A percentile compares a stretch with the other conserved stretches of the same genome.
Evolutionary conservation across 1,140 invertebrate genomes (phyloP).

Genomic region (Sitobion miscanthi): DNA sequence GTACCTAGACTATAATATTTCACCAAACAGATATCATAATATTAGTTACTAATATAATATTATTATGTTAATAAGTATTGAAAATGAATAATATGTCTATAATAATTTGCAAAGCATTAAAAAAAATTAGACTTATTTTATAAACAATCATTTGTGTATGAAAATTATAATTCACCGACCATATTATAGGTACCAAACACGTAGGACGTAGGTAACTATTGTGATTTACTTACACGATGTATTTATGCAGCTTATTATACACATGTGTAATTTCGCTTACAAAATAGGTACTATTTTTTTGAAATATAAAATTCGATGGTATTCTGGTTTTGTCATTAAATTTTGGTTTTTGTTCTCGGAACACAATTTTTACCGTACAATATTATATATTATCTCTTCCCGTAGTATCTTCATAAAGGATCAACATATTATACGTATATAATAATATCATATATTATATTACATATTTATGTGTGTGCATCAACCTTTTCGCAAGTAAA

Average conservation of each 20-base stretch:
- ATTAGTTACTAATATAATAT: neutral
- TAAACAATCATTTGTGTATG: neutral
- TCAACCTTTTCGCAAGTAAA: neutral
- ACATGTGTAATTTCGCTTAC: neutral
- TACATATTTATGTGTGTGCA: neutral
- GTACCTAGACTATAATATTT: neutral
- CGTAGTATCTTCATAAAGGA: neutral
- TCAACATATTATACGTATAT: neutral
- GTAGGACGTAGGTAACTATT: neutral
- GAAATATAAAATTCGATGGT: neutral
- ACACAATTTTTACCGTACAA: neutral
- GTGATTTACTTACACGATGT: neutral
- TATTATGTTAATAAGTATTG: neutral
- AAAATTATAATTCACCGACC: neutral
- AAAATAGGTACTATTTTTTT: neutral
- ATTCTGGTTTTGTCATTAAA: neutral
- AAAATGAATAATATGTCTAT: neutral
- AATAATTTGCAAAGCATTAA: neutral
- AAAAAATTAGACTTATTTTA: neutral
- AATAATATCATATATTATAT: neutral
- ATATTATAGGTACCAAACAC: neutral
- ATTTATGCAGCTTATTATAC: neutral
- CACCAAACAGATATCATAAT: neutral
- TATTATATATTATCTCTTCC: neutral
- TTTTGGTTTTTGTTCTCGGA: neutral